These are phyloP conservation scores for Pterocles gutturalis DNA, from an alignment of 2,113 vertebrate species.

Conservation along the genomic window DNA sequence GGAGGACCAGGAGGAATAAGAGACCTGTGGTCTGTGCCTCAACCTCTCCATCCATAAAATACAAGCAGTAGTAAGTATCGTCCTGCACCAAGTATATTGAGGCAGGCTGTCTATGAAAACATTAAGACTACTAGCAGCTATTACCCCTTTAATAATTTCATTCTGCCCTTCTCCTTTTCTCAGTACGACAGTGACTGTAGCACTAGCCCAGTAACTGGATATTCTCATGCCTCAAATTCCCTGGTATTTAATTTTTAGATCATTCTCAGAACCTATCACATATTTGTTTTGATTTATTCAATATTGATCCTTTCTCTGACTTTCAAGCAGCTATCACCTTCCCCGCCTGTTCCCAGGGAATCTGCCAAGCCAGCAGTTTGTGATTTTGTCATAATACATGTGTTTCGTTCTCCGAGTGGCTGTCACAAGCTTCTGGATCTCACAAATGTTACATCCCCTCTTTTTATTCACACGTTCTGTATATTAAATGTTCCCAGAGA, in stretches of 20 bases:
- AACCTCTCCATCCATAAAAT: not conserved
- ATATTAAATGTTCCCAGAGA: slow-evolving; percentile 19
- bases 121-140: slow-evolving; percentile 2
- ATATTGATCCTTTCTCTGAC: slow-evolving; percentile 78
- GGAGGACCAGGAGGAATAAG: not conserved
- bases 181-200: not conserved
- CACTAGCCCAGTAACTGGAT: slow-evolving; percentile 57
- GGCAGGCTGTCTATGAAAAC: not conserved
- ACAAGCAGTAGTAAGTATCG: not conserved
- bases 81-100: not conserved
- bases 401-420: slow-evolving; percentile 61
- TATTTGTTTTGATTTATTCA: slow-evolving; percentile 84
- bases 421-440: slow-evolving; percentile 60
- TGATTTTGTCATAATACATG: slow-evolving; percentile 76
- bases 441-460: slow-evolving; percentile 63
- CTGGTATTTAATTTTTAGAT: slow-evolving; percentile 77
- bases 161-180: slow-evolving; percentile 10
- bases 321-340: slow-evolving; percentile 77
- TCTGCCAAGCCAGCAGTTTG: slow-evolving; percentile 78
- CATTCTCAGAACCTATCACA: slow-evolving; percentile 75
- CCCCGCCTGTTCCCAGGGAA: slow-evolving; percentile 70
- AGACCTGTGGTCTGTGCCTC: not conserved
- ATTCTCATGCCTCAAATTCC: slow-evolving; percentile 58
- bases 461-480: slow-evolving; percentile 33
- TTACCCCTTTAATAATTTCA: slow-evolving; percentile 38